Conservation (phyloP, 1,140 invertebrate species). For the Megathymus violae region DNA sequence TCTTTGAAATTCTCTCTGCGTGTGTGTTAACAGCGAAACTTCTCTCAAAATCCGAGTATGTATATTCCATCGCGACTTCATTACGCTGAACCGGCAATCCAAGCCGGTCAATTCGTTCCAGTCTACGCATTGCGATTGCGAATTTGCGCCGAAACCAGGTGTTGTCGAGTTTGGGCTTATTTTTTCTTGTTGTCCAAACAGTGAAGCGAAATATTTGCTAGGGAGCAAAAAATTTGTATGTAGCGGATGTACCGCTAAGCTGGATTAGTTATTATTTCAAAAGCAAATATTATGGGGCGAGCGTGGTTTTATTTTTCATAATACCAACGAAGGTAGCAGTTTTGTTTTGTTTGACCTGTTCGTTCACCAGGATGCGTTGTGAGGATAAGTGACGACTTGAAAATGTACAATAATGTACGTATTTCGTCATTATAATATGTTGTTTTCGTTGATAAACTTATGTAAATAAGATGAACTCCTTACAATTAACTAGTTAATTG, state of each 20-base stretch:
- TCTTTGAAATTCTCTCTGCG: no score
- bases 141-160: slow-evolving; percentile 41
- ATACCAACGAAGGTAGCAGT: no score
- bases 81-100: slow-evolving; percentile 47
- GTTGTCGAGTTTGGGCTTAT: slow-evolving; percentile 12
- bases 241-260: slow-evolving; percentile 18
- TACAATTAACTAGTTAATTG: no score
- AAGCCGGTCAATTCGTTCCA: slow-evolving; percentile 60
- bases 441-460: no score
- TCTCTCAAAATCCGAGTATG: slow-evolving; percentile 42
- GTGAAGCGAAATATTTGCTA: neutral
- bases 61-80: slow-evolving; percentile 48
- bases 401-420: no score
- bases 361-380: no score
- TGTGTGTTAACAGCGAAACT: no score
- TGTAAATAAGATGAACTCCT: no score
- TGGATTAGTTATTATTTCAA: slow-evolving; percentile 18
- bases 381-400: no score
- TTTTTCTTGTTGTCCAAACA: slow-evolving; percentile 8
- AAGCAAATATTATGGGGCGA: slow-evolving; percentile 6
- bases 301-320: neutral
- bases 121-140: slow-evolving; percentile 45
- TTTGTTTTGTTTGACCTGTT: neutral
- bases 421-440: no score
- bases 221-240: slow-evolving; percentile 1